These are phyloP conservation scores for Sclerodermus sp. DNA, from an alignment of 2,888 invertebrate genomes.

Conservation along the genomic window DNA sequence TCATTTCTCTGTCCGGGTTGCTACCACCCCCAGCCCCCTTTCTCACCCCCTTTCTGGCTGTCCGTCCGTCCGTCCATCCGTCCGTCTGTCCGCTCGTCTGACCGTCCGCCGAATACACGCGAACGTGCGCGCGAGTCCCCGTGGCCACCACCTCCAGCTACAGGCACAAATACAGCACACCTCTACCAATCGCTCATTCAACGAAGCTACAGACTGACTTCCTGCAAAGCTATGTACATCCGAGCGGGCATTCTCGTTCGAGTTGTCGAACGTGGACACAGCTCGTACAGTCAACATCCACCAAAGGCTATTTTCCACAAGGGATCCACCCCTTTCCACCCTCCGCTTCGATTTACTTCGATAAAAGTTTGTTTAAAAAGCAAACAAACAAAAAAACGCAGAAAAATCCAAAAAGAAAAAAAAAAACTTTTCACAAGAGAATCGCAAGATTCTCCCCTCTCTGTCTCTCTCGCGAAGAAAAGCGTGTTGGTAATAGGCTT, in stretches of 20 bases:
- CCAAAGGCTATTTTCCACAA: constrained; percentile 37
- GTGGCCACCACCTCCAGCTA: too few relatives aligned
- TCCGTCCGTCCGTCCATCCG: neutral
- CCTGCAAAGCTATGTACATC: constrained; percentile 41
- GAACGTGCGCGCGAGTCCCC: too few relatives aligned
- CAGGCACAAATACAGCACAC: too few relatives aligned
- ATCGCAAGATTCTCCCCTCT: too few relatives aligned
- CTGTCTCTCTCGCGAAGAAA: too few relatives aligned
- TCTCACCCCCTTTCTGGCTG: constrained; percentile 14
- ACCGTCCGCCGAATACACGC: neutral
- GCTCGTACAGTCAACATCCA: constrained; percentile 34
- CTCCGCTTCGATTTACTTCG: too few relatives aligned
- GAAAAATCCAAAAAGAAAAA: too few relatives aligned
- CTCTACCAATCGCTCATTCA: constrained; percentile 34
- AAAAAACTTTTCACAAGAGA: too few relatives aligned
- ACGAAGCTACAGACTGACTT: constrained; percentile 42
- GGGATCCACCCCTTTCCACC: too few relatives aligned
- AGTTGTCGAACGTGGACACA: constrained; percentile 36
- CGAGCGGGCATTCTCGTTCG: constrained; percentile 36
- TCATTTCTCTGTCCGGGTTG: constrained; percentile 52
- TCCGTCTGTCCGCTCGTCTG: constrained; percentile 4
- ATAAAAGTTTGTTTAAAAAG: too few relatives aligned
- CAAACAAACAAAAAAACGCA: too few relatives aligned
- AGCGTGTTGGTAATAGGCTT: too few relatives aligned
- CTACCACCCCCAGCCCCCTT: constrained; percentile 25